phyloP scores from a whole-genome alignment of 1,140 invertebrate genomes.

The Campoletis sonorensis region DNA sequence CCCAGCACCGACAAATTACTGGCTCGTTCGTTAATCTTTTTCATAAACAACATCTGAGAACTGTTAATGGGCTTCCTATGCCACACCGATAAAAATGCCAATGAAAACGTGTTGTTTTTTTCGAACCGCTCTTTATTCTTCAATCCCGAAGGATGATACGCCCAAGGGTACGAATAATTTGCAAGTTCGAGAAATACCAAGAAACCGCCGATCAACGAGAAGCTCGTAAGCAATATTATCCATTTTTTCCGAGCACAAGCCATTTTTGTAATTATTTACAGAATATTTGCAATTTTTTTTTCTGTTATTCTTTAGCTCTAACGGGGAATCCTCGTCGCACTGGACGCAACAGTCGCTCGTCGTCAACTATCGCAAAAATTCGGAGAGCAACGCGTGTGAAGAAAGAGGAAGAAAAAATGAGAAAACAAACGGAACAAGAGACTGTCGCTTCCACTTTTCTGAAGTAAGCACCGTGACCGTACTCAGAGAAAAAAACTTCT shows the following conservation, averaged over 20 bases:
- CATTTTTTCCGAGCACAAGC: background rate
- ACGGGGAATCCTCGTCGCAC: no score
- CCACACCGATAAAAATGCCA: no score
- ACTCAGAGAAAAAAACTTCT: background rate
- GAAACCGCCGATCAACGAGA: background rate
- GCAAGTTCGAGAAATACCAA: background rate
- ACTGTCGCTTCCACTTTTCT: background rate
- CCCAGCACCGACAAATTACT: slow-evolving; percentile 53
- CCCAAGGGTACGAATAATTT: background rate
- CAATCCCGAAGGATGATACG: no score
- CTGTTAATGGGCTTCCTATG: background rate
- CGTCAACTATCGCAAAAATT: no score
- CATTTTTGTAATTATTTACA: background rate
- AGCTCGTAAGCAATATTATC: background rate
- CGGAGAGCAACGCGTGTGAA: no score
- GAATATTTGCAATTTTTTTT: background rate
- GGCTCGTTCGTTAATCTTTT: background rate
- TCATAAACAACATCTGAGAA: background rate
- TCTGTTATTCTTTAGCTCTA: background rate
- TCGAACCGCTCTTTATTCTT: background rate
- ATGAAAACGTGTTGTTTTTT: background rate
- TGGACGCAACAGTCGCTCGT: no score
- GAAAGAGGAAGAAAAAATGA: background rate
- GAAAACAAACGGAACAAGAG: background rate
- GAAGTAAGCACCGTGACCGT: background rate